Percentiles rank a stretch among this genome's conserved stretches.
phyloP scores from a whole-genome alignment of 2,797 vertebrate species.

The Spheniscus humboldti region DNA sequence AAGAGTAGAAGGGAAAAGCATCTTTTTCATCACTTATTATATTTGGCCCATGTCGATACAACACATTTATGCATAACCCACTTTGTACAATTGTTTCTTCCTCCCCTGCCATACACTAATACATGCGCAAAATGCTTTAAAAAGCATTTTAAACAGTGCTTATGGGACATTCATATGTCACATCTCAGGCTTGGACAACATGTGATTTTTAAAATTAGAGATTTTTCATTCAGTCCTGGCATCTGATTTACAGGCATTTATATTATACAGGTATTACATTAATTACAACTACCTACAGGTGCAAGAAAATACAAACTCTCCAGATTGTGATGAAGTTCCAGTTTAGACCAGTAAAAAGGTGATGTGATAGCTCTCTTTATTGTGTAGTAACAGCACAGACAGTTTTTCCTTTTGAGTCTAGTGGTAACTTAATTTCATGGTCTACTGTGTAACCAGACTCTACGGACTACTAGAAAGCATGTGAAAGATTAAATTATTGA shows the following conservation, averaged over 20 bases:
- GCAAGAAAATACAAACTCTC: neutral
- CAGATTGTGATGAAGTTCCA: neutral
- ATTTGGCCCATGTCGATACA: neutral
- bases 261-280: neutral
- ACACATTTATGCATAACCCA: neutral
- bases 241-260: neutral
- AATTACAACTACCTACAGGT: neutral
- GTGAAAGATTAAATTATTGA: neutral
- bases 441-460: neutral
- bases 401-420: neutral
- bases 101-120: neutral
- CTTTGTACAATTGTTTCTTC: neutral
- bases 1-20: neutral
- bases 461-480: neutral
- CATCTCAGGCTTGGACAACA: neutral
- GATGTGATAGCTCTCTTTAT: neutral
- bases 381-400: neutral
- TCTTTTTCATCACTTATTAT: neutral
- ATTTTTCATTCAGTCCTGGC: neutral
- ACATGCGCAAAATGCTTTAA: neutral
- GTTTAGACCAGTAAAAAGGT: neutral
- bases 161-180: neutral
- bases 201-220: neutral
- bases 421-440: slow-evolving; percentile 23
- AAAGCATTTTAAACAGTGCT: neutral